Conservation (phyloP, 2,888 invertebrate species). For the Acanthosepion lycidas region DNA sequence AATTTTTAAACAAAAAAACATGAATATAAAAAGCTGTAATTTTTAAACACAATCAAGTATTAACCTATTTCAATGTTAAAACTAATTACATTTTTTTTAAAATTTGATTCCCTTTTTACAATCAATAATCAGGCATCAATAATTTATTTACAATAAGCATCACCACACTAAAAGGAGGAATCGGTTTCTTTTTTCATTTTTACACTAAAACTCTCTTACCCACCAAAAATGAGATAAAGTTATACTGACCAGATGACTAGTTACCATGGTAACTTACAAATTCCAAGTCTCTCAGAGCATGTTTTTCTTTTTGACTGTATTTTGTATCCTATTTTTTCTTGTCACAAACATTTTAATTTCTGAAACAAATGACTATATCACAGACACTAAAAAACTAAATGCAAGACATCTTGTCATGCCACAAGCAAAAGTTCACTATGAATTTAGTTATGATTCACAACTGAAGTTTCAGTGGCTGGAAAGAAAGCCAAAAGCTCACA, state of each 20-base stretch:
- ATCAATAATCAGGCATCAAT: too few species aligned
- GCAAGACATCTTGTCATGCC: not conserved
- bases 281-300: not conserved
- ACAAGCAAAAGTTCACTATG: not conserved
- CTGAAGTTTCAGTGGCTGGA: not conserved
- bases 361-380: constrained; percentile 20
- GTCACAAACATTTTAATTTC: constrained; percentile 36
- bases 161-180: not conserved
- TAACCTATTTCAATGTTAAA: not conserved
- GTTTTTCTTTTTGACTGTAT: constrained; percentile 40
- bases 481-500: not conserved
- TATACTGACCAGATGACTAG: not conserved
- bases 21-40: not conserved
- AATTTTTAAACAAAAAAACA: too few species aligned
- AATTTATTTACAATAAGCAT: too few species aligned
- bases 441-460: constrained; percentile 40
- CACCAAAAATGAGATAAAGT: not conserved
- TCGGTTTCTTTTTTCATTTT: not conserved
- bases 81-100: too few species aligned
- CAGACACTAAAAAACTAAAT: not conserved
- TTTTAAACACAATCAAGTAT: not conserved
- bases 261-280: constrained; percentile 44
- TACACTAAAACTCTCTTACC: not conserved
- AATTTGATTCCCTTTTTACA: not conserved
- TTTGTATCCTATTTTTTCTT: constrained; percentile 35